Evolutionary conservation across 2,113 vertebrate species (phyloP).

Genomic region (Clarias macrocephalus): DNA sequence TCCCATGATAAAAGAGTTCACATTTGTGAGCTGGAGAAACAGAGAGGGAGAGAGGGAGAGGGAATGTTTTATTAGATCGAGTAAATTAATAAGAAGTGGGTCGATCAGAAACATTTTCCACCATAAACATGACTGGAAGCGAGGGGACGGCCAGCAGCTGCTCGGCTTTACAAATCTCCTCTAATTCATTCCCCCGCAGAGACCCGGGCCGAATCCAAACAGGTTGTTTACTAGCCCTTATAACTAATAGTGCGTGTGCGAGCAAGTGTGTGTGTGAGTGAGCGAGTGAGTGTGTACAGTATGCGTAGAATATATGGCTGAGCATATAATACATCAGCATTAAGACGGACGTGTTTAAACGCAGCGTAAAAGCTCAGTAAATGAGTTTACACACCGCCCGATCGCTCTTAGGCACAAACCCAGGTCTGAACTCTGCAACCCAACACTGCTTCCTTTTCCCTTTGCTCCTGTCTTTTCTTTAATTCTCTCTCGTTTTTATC

Average conservation of each 20-base stretch:
- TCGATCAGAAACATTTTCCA: slow-evolving; percentile 67
- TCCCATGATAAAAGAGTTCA: slow-evolving; percentile 58
- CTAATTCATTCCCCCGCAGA: slow-evolving; percentile 58
- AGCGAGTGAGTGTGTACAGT: neutral
- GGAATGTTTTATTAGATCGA: slow-evolving; percentile 63
- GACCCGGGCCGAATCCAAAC: slow-evolving; percentile 56
- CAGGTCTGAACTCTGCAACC: neutral
- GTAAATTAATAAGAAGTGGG: slow-evolving; percentile 62
- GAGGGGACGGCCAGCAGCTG: slow-evolving; percentile 67
- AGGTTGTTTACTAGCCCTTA: slow-evolving; percentile 60
- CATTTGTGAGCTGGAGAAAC: slow-evolving; percentile 51
- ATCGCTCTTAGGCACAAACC: slow-evolving; percentile 58
- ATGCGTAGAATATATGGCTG: slow-evolving; percentile 36
- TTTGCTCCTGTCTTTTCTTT: neutral
- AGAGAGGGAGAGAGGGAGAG: slow-evolving; percentile 43
- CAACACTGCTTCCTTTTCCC: neutral
- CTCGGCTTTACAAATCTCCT: slow-evolving; percentile 64
- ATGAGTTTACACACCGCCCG: slow-evolving; percentile 61
- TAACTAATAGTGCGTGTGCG: slow-evolving; percentile 21
- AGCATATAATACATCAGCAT: slow-evolving; percentile 46
- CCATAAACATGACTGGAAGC: slow-evolving; percentile 62
- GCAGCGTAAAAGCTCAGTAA: slow-evolving; percentile 60
- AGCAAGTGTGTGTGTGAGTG: neutral
- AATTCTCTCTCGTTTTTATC: neutral
- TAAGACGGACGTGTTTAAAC: slow-evolving; percentile 59